Evolutionary conservation across 1,140 invertebrate genomes (phyloP), one percentile per base, ranked within the genome.

Genomic region (Halictus rubicundus): DNA sequence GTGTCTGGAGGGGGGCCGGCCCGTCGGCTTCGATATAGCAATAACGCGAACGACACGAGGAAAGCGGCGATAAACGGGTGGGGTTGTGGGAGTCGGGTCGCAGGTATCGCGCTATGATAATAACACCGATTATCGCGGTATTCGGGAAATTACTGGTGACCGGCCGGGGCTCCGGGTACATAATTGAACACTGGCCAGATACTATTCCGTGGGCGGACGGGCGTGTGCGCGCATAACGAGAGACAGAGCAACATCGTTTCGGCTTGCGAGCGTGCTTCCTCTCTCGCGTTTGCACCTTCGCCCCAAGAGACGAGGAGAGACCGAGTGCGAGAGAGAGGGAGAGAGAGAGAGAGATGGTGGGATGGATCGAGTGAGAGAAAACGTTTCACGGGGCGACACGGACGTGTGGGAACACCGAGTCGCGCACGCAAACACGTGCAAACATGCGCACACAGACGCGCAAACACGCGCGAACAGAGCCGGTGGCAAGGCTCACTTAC

Each of bases 41-140:
- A 87, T 86, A 87, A 83, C 87, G 83, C 80, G 73, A 83, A 78
- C 60, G 42, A 64, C 74, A 68, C 37, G 75, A 69, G 70, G 61
- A 82, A 82, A 65, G 82, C 71, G 60, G 61, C 37, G 61, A 57
- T 74, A 86, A 66, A 77, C 19, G 37, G 68, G 57, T 12, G 19
- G 8, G 23, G 10, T 12, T 49, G 39, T 12, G 52, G 52, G 23
- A 19, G 5, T 21, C 54, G 42, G 64, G 66, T n/a, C 60, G 77
- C 82, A 81, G 87, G 84, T 72, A 87, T 82, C 72, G 57, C 63
- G 83, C 71, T 68, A 82, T 63, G 85, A 85, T 84, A 87, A 90
- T 90, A 90, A 89, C 80, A 85, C 78, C 87, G 90, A 91, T 91
- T 90, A 90, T 89, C 85, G 85, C 88, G 84, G 87, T 84, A 89